phyloP scores from a whole-genome alignment of 2,888 invertebrate genomes.

The Helicoverpa assulta region DNA sequence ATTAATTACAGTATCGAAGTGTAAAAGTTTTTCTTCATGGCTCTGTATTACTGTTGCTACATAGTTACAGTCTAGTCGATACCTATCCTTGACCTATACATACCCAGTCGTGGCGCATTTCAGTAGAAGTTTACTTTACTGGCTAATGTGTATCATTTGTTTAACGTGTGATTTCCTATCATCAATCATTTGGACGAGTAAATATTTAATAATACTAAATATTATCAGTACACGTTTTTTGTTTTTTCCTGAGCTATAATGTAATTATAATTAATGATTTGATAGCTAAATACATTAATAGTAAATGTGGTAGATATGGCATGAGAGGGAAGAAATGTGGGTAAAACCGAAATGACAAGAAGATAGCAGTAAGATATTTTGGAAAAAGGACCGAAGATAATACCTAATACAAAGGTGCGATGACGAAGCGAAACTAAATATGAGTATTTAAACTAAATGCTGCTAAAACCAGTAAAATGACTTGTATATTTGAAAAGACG shows the following conservation, averaged over 20 bases:
- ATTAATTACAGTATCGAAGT: background rate
- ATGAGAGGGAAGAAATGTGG: background rate
- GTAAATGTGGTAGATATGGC: background rate
- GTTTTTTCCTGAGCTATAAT: background rate
- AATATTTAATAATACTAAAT: slow-evolving; percentile 13
- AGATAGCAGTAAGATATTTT: background rate
- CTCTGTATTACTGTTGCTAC: background rate
- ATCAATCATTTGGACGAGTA: slow-evolving; percentile 28
- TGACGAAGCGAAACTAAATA: background rate
- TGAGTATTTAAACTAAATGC: background rate
- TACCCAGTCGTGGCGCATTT: background rate
- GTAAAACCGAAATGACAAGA: background rate
- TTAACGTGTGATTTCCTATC: slow-evolving; percentile 19
- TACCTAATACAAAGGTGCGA: too few species aligned
- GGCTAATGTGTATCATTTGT: slow-evolving; percentile 27
- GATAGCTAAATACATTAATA: slow-evolving; percentile 5
- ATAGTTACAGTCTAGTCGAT: slow-evolving; percentile 2
- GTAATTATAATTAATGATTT: slow-evolving; percentile 1
- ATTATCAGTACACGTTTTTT: slow-evolving; percentile 9
- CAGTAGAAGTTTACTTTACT: slow-evolving; percentile 12
- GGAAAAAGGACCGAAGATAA: too few species aligned
- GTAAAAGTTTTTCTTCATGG: background rate
- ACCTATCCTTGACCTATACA: slow-evolving; percentile 15
- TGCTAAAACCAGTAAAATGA: background rate
- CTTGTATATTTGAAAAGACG: background rate